Base-by-base conservation (phyloP, 2,113 vertebrate genomes). In the Tursiops truncatus region DNA sequence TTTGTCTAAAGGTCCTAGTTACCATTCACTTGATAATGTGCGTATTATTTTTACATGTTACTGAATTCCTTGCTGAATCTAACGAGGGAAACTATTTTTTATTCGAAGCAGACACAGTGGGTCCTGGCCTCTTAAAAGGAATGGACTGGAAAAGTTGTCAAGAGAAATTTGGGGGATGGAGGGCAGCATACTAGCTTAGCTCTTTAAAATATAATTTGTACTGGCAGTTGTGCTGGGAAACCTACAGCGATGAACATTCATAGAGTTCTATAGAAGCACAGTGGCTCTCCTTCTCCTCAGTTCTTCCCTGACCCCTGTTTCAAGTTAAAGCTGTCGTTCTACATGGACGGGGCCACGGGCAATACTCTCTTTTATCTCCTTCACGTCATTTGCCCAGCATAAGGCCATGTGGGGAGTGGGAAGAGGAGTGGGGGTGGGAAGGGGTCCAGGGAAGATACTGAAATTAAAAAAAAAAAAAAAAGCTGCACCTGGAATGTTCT, bases 1-100 rank as follows among this genome's bases (percentile, higher is more conserved):
- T 98, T 96, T 98, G 95, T 98, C 96, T 96, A n/a, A 97, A 98
- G 96, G 71, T 97, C 98, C 98, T 96, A 92, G 97, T 98, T 98
- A 94, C 98, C 98, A 96, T 96, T 98, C 98, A n/a, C 96, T 97
- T 97, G 67, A 88, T 97, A 97, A 96, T 95, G 95, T 95, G 89
- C 38, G 0, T 83, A 88, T 97, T 97, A 94, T 97, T 98, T 98
- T 97, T 95, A 31, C 84, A 33, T 83, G 94, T 97, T 89, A 92
- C 94, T 62, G 94, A 89, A 94, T 98, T 98, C 95, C 87, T 96
- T 47, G 23, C 90, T 50, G 84, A 97, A 97, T 98, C 63, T 68
- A 98, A 95, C 26, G 50, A 91, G 95, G 96, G 82, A 97, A 97
- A 97, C 71, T 76, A 5, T 14, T 53, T 60, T 84, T 89, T 84